Conservation (phyloP, 2,888 invertebrate genomes). For the Catocala fraxini region DNA sequence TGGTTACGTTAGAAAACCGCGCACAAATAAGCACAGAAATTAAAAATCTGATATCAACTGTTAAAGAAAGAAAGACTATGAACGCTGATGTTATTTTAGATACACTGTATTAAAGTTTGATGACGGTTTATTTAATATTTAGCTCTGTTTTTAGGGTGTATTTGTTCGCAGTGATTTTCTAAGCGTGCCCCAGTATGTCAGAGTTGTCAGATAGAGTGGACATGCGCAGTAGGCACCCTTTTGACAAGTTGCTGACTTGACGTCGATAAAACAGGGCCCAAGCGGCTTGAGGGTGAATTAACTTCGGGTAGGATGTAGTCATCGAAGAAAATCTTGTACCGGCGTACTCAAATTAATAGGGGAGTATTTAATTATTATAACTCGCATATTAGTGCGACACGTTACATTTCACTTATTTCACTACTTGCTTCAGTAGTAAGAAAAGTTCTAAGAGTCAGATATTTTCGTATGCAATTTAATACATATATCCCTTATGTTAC, state of each 20-base stretch:
- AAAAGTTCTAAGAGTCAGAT: too few relatives aligned
- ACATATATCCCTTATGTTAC: too few relatives aligned
- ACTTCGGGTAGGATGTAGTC: not conserved
- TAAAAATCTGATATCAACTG: constrained; percentile 25
- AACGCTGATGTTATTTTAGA: constrained; percentile 27
- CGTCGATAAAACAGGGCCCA: constrained; percentile 75
- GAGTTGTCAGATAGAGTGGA: constrained; percentile 70
- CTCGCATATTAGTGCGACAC: too few relatives aligned
- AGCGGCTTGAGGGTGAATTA: not conserved
- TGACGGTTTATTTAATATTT: constrained; percentile 51
- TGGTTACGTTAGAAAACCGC: constrained; percentile 57
- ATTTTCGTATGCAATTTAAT: too few relatives aligned
- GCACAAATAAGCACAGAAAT: constrained; percentile 53
- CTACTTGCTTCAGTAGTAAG: too few relatives aligned
- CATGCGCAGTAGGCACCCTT: constrained; percentile 69
- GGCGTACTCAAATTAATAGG: not conserved
- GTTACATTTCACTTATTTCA: too few relatives aligned
- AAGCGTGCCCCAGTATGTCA: constrained; percentile 75
- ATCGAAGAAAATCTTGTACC: not conserved
- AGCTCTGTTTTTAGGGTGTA: constrained; percentile 64
- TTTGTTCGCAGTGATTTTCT: constrained; percentile 70
- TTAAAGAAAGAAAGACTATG: constrained; percentile 22
- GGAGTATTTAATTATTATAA: too few relatives aligned
- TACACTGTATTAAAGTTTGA: constrained; percentile 31
- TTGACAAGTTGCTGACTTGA: constrained; percentile 67